These are phyloP conservation scores for Tichodroma muraria DNA, from an alignment of 2,113 vertebrate genomes.

Conservation along the genomic window DNA sequence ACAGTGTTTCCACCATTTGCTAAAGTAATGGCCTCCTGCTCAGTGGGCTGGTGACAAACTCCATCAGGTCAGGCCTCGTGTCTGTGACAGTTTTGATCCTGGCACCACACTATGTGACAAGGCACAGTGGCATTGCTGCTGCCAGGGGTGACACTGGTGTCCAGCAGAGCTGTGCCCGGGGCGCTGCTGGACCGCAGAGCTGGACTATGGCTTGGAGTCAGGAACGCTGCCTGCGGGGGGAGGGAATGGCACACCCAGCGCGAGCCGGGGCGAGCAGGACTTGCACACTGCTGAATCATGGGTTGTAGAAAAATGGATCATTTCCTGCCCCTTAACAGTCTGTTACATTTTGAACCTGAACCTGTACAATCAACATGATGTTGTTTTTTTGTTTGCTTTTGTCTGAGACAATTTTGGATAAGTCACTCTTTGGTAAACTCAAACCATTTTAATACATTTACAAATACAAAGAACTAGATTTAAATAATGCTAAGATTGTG, in stretches of 20 bases:
- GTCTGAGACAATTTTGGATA: slow-evolving; percentile 80
- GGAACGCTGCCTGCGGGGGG: slow-evolving; percentile 54
- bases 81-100: neutral
- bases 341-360: slow-evolving; percentile 67
- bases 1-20: slow-evolving; percentile 12
- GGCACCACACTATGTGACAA: slow-evolving; percentile 63
- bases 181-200: too few relatives aligned
- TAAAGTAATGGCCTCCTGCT: slow-evolving; percentile 18
- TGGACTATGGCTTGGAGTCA: slow-evolving; percentile 75
- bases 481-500: slow-evolving; percentile 58
- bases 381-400: slow-evolving; percentile 48
- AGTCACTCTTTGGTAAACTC: slow-evolving; percentile 84
- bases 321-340: slow-evolving; percentile 68
- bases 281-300: neutral
- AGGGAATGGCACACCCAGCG: slow-evolving; percentile 40
- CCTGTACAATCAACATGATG: slow-evolving; percentile 73
- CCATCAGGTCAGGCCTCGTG: neutral
- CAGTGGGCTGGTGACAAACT: slow-evolving; percentile 4
- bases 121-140: slow-evolving; percentile 64
- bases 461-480: slow-evolving; percentile 61
- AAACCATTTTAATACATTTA: slow-evolving; percentile 72
- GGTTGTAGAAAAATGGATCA: neutral
- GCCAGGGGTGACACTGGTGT: slow-evolving; percentile 19
- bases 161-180: neutral
- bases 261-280: neutral